These are phyloP conservation scores for Lamellibrachia satsuma DNA, from an alignment of 2,888 invertebrate genomes.

Conservation along the genomic window DNA sequence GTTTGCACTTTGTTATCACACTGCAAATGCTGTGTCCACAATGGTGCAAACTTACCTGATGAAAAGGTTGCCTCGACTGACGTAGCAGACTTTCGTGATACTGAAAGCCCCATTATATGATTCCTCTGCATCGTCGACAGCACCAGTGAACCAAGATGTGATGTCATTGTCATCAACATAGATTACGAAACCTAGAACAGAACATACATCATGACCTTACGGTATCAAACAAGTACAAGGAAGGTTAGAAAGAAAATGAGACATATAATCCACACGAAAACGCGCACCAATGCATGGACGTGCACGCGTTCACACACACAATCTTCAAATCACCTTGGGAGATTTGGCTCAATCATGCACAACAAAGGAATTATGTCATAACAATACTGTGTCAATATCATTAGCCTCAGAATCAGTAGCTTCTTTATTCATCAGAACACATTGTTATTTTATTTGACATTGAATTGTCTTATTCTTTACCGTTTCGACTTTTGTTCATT, in stretches of 20 bases:
- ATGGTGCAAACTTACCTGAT: not conserved
- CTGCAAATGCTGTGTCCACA: too few relatives aligned
- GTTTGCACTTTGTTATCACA: too few relatives aligned
- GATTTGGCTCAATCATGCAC: too few relatives aligned
- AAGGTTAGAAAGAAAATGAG: too few relatives aligned
- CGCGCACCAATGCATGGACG: too few relatives aligned
- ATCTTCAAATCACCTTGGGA: too few relatives aligned
- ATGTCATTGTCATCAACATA: not conserved
- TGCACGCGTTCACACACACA: too few relatives aligned
- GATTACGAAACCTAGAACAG: not conserved
- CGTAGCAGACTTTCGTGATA: not conserved
- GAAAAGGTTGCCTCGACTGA: not conserved
- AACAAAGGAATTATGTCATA: too few relatives aligned
- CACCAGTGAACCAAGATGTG: not conserved
- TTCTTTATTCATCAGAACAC: not conserved
- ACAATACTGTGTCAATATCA: too few relatives aligned
- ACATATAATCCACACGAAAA: too few relatives aligned
- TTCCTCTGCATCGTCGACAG: not conserved
- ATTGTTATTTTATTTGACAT: not conserved
- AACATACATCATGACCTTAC: not conserved
- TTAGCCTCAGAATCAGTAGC: not conserved
- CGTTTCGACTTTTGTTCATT: constrained; percentile 28
- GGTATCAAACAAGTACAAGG: not conserved
- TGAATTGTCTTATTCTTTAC: constrained; percentile 8
- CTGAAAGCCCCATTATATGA: not conserved